Percentiles rank a stretch among this genome's conserved stretches.
Evolutionary conservation across 2,113 vertebrate species (phyloP).

Genomic region (Sinocyclocheilus grahami): DNA sequence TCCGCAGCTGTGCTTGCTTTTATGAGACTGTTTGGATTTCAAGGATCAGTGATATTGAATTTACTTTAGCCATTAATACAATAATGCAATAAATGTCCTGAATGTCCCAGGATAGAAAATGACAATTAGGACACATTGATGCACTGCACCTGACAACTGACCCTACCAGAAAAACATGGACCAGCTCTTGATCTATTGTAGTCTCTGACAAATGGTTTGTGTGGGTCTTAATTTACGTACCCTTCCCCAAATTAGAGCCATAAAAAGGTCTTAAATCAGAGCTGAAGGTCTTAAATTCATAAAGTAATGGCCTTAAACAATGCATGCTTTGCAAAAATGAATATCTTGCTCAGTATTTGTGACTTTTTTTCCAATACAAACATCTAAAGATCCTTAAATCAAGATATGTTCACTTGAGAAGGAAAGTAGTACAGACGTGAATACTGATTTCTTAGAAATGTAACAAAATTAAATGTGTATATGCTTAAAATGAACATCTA

Average conservation of each 20-base stretch:
- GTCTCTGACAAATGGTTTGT: neutral
- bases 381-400: too few species aligned
- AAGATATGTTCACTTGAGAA: too few species aligned
- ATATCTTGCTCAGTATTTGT: too few species aligned
- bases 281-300: too few species aligned
- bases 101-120: conserved; percentile 32
- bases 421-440: too few species aligned
- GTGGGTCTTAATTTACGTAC: neutral
- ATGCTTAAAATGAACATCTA: too few species aligned
- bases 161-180: neutral
- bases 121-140: conserved; percentile 42
- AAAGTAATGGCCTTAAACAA: neutral
- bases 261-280: neutral
- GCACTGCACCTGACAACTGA: neutral
- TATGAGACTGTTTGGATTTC: conserved; percentile 2
- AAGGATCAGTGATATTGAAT: conserved; percentile 16
- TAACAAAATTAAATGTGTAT: too few species aligned
- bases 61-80: neutral
- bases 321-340: too few species aligned
- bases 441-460: too few species aligned
- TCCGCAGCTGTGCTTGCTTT: neutral
- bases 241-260: neutral
- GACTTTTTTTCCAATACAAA: too few species aligned
- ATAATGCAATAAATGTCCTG: conserved; percentile 34
- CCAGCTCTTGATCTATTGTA: neutral